phyloP scores from a whole-genome alignment of 2,113 vertebrate species.

The Tragelaphus imberbis region DNA sequence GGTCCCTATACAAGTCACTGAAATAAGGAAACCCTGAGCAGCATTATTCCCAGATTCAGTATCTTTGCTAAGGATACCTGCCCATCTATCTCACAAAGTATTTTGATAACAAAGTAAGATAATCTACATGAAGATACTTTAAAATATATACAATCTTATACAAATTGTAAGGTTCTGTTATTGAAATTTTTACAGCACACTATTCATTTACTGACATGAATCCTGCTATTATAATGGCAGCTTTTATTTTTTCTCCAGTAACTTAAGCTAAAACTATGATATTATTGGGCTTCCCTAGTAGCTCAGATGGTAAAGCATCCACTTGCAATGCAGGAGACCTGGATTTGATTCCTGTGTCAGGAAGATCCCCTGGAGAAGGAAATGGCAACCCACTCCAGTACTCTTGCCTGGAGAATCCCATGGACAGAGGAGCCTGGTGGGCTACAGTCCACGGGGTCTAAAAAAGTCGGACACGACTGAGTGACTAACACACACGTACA shows the following conservation, averaged over 20 bases:
- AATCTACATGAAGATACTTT: neutral
- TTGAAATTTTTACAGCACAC: neutral
- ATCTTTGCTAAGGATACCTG: neutral
- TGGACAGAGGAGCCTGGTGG: neutral
- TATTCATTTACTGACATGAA: neutral
- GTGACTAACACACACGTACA: neutral
- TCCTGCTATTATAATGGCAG: neutral
- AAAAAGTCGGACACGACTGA: neutral
- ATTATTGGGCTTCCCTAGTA: neutral
- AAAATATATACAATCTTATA: neutral
- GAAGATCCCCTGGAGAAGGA: neutral
- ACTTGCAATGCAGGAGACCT: neutral
- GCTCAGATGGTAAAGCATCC: neutral
- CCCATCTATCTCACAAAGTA: neutral
- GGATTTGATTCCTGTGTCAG: neutral
- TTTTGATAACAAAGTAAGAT: neutral
- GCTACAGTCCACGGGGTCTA: neutral
- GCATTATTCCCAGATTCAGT: neutral
- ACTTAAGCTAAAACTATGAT: slow-evolving; percentile 2
- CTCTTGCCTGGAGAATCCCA: neutral
- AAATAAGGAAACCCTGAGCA: neutral
- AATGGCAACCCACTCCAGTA: neutral
- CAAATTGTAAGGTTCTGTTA: neutral
- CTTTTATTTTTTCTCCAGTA: neutral
- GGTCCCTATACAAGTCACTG: neutral